A percentile compares a stretch with the other conserved stretches of the same genome.
Conservation (phyloP, 2,113 vertebrate genomes). For the Sapajus apella region DNA sequence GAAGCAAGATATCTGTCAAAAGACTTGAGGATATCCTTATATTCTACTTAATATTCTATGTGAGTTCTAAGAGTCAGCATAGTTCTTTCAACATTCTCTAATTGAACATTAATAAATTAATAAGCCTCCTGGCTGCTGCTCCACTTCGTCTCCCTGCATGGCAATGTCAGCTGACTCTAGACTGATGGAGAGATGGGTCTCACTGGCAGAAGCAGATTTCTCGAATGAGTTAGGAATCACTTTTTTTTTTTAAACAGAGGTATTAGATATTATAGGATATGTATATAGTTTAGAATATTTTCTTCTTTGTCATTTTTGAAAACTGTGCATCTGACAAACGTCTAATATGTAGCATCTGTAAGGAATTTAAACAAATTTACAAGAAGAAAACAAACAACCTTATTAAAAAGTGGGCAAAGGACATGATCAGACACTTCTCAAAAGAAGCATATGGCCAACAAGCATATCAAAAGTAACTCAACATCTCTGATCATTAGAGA, state of each 20-base stretch:
- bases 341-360: no score
- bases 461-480: no score
- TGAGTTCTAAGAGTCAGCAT: not conserved
- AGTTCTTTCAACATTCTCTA: not conserved
- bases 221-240: not conserved
- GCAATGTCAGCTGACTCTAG: not conserved
- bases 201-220: not conserved
- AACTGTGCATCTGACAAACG: not conserved
- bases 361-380: no score
- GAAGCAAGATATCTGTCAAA: not conserved
- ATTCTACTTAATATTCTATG: not conserved
- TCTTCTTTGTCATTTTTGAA: not conserved
- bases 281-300: not conserved
- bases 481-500: no score
- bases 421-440: no score
- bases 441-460: no score
- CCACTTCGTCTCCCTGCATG: accelerated
- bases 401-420: no score
- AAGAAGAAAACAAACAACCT: no score
- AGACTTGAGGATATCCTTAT: not conserved
- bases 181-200: not conserved
- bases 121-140: not conserved
- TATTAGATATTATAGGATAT: not conserved
- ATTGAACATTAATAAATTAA: not conserved
- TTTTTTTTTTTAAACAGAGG: not conserved